phyloP scores from a whole-genome alignment of 1,140 invertebrate species.

The Conopomorpha cramerella region DNA sequence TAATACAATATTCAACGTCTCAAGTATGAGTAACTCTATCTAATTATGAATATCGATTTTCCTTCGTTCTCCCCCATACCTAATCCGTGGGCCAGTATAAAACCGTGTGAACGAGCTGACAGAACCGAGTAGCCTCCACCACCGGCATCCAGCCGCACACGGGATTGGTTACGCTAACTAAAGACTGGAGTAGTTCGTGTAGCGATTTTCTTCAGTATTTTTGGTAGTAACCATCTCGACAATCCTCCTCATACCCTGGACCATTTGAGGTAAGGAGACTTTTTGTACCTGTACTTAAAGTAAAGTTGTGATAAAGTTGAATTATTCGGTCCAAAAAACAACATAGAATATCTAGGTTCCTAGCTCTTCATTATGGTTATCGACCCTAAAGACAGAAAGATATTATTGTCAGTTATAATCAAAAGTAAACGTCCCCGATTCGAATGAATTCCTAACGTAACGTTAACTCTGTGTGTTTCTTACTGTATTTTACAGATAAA shows the following conservation, averaged over 20 bases:
- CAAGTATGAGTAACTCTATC: conserved; percentile 32
- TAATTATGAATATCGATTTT: conserved; percentile 57
- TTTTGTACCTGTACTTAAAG: too few species aligned
- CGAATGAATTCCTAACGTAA: too few species aligned
- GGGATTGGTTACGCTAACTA: conserved; percentile 46
- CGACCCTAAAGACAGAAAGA: too few species aligned
- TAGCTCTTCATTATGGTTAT: too few species aligned
- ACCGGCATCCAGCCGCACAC: conserved; percentile 19
- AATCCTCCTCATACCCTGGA: conserved; percentile 18
- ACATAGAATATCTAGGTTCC: too few species aligned
- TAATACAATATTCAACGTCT: conserved; percentile 37
- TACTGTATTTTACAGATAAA: too few species aligned
- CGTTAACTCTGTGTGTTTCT: too few species aligned
- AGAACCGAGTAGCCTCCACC: conserved; percentile 48
- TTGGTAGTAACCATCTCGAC: conserved; percentile 47
- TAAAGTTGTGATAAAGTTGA: not conserved
- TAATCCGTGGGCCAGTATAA: conserved; percentile 42
- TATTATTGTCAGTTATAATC: too few species aligned
- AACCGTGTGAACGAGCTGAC: conserved; percentile 15
- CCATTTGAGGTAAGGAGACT: conserved; percentile 28
- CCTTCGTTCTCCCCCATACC: conserved; percentile 20
- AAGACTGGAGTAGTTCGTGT: conserved; percentile 61
- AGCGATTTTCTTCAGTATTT: conserved; percentile 62
- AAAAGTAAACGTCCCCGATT: too few species aligned
- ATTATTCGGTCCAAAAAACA: too few species aligned